Evolutionary conservation across 2,888 invertebrate species (phyloP), one percentile per base, ranked within the genome.

Genomic region (Drosophila prolongata): DNA sequence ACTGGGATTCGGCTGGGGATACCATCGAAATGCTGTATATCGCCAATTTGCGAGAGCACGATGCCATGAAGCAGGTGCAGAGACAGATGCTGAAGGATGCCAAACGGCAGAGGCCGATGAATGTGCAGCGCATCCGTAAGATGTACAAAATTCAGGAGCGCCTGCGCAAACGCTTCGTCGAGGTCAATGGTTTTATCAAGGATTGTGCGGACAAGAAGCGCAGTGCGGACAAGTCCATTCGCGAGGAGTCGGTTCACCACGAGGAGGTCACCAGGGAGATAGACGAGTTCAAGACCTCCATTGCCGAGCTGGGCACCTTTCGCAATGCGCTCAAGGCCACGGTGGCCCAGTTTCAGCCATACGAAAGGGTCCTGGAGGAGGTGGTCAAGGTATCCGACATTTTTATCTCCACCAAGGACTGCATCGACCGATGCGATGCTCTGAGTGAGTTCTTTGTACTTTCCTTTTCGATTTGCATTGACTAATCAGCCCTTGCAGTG

Each of bases 361-460:
- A 92, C 60, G 92, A 92, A 64, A 67, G 62, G 3, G 90, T 92
- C 0, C 77, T 92, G 2, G 67, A 91, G 13, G 89, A 92, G 24
- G 92, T 92, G 6, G 90, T 92, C 1, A 52, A 79, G 8, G 75
- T 84, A 27, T 90, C 89, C 0, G 90, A 91, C 60, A 88, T 90
- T 10, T 91, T 89, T 64, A 81, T 80, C 1, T 91, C 92, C 0
- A 78, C 90, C 0, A 91, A 92, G 30, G 92, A 92, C 71, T 91
- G 92, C 54, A 91, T 91, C 46, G 91, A 90, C 69, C 89, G 91
- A 0, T 92, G 91, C 64, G 92, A 92, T 89, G 92, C 92, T 0
- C 56, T 92, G 27, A 92, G 92, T 92, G 76, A 66, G 75, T 42
- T 37, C 10, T 10, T 4, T 1, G 10, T 16, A 19, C 10, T 4